Evolutionary conservation across 2,888 invertebrate species (phyloP).

Genomic region (Lycia hirtaria): DNA sequence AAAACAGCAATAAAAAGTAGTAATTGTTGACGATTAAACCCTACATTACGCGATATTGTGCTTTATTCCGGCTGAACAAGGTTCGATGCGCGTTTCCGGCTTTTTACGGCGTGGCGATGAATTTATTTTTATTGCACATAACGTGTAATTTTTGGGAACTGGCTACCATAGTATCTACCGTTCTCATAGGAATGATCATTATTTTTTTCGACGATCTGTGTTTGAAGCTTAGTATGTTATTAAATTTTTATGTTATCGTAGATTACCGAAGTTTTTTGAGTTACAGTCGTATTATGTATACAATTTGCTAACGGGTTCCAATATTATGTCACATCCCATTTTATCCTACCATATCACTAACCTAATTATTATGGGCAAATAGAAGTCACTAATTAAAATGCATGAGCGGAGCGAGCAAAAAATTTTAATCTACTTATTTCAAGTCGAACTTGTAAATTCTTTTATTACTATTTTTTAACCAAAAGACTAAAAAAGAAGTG

Average conservation of each 20-base stretch:
- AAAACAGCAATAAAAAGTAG: conserved; percentile 51
- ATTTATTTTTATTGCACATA: conserved; percentile 33
- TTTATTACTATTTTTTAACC: too few relatives aligned
- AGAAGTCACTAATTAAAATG: too few relatives aligned
- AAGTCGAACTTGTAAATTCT: too few relatives aligned
- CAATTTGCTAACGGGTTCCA: too few relatives aligned
- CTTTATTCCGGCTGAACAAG: conserved; percentile 9
- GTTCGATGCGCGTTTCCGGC: not conserved
- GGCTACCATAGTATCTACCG: too few relatives aligned
- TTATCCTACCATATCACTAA: too few relatives aligned
- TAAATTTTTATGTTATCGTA: conserved; percentile 11
- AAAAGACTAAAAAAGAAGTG: not conserved
- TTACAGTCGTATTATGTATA: too few relatives aligned
- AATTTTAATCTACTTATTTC: too few relatives aligned
- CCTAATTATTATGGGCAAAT: too few relatives aligned
- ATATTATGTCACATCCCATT: too few relatives aligned
- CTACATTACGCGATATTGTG: conserved; percentile 25
- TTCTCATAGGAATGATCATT: conserved; percentile 41
- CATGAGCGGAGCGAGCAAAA: too few relatives aligned
- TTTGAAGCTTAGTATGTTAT: conserved; percentile 10
- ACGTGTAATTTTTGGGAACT: conserved; percentile 27
- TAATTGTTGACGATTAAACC: conserved; percentile 40
- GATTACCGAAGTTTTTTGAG: too few relatives aligned
- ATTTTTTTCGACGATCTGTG: conserved; percentile 23
- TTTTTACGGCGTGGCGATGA: conserved; percentile 29